Conservation (phyloP, 2,888 invertebrate genomes). For the Julus scanicus region DNA sequence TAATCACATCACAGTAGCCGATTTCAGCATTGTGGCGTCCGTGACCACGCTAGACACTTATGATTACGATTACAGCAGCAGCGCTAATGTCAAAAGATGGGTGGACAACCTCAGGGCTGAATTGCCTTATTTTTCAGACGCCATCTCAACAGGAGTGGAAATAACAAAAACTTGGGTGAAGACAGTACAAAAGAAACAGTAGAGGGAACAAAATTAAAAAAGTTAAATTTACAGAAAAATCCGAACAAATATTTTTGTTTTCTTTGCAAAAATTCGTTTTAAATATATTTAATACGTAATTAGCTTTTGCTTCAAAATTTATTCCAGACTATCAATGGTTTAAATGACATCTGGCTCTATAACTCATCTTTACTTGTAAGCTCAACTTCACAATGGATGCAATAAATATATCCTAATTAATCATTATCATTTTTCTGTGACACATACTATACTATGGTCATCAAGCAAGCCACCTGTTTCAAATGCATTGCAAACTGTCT, state of each 20-base stretch:
- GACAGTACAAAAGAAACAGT: conserved; percentile 15
- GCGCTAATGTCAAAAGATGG: conserved; percentile 61
- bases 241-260: background rate
- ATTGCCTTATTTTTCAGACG: conserved; percentile 62
- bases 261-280: no score
- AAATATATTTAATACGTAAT: no score
- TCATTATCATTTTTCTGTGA: background rate
- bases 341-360: no score
- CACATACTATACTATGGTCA: background rate
- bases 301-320: no score
- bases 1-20: conserved; percentile 64
- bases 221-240: background rate
- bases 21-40: conserved; percentile 64
- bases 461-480: background rate
- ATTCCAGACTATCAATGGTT: no score
- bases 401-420: no score
- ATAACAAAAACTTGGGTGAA: conserved; percentile 54
- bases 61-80: conserved; percentile 62
- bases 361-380: no score
- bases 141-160: conserved; percentile 61
- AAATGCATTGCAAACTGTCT: background rate
- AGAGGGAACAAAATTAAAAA: background rate
- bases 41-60: conserved; percentile 63
- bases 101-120: conserved; percentile 60
- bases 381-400: no score